These are phyloP conservation scores for Papilio aristodemus DNA, from an alignment of 1,140 invertebrate species.

Conservation along the genomic window DNA sequence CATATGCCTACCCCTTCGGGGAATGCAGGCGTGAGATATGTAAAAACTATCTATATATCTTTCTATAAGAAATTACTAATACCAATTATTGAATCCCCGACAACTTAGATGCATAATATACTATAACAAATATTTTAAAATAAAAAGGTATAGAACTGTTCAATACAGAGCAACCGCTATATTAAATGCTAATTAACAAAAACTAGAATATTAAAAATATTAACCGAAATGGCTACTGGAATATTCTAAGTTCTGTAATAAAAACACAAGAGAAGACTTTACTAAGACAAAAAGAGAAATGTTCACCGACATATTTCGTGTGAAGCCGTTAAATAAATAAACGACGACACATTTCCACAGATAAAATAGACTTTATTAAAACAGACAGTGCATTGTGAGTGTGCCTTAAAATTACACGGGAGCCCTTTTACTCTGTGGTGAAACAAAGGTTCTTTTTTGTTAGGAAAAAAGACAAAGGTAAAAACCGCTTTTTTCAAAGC, in stretches of 20 bases:
- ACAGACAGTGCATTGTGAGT: not conserved
- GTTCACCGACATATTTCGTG: not conserved
- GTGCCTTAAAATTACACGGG: conserved; percentile 5
- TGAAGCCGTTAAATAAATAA: not conserved
- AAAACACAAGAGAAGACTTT: not conserved
- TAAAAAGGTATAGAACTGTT: too few relatives aligned
- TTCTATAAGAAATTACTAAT: too few relatives aligned
- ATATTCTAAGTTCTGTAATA: not conserved
- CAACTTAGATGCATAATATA: too few relatives aligned
- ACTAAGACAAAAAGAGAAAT: not conserved
- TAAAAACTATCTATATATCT: too few relatives aligned
- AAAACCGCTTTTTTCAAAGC: conserved; percentile 12
- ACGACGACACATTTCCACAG: not conserved
- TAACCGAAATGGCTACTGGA: not conserved
- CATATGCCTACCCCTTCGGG: too few relatives aligned
- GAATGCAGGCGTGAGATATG: too few relatives aligned
- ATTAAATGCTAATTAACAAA: too few relatives aligned
- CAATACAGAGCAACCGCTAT: too few relatives aligned
- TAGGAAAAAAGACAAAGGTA: conserved; percentile 1
- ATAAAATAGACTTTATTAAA: conserved; percentile 12
- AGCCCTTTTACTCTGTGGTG: conserved; percentile 6
- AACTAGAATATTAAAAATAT: not conserved
- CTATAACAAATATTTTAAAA: too few relatives aligned
- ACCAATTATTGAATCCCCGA: too few relatives aligned
- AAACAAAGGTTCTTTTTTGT: conserved; percentile 18